Conservation (phyloP, 2,797 vertebrate genomes). For the Pangasius sanitwongsei region DNA sequence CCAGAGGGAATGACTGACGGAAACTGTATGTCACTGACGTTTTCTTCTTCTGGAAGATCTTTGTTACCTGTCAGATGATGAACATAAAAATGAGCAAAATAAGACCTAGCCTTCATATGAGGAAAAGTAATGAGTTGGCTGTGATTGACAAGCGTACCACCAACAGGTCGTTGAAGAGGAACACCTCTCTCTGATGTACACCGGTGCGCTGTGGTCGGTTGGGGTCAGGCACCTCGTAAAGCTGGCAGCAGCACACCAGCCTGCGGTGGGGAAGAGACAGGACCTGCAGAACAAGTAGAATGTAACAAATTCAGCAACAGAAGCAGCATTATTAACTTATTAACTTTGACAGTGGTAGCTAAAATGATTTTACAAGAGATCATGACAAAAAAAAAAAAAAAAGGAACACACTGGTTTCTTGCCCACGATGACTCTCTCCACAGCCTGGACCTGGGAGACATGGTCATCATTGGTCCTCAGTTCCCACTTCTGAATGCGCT, state of each 20-base stretch:
- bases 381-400: neutral
- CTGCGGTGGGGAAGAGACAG: slow-evolving; percentile 89
- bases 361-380: neutral
- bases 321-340: neutral
- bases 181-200: slow-evolving; percentile 92
- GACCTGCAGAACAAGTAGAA: slow-evolving; percentile 72
- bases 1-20: slow-evolving; percentile 89
- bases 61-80: slow-evolving; percentile 80
- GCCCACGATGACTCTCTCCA: slow-evolving; percentile 94
- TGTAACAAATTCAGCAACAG: neutral
- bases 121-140: neutral
- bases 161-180: slow-evolving; percentile 94
- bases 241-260: slow-evolving; percentile 92
- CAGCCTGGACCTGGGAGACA: slow-evolving; percentile 93
- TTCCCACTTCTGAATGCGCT: slow-evolving; percentile 92
- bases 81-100: neutral
- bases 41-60: slow-evolving; percentile 98
- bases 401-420: slow-evolving; percentile 88
- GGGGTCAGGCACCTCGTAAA: slow-evolving; percentile 92
- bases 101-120: neutral
- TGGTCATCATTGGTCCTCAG: slow-evolving; percentile 94
- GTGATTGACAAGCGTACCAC: slow-evolving; percentile 76
- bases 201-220: slow-evolving; percentile 88
- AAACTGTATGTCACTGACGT: slow-evolving; percentile 93
- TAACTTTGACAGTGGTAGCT: neutral